A percentile compares a stretch with the other conserved stretches of the same genome.
These are phyloP conservation scores for Chaunax sp. DNA, from an alignment of 2,797 vertebrate genomes.

Conservation along the genomic window DNA sequence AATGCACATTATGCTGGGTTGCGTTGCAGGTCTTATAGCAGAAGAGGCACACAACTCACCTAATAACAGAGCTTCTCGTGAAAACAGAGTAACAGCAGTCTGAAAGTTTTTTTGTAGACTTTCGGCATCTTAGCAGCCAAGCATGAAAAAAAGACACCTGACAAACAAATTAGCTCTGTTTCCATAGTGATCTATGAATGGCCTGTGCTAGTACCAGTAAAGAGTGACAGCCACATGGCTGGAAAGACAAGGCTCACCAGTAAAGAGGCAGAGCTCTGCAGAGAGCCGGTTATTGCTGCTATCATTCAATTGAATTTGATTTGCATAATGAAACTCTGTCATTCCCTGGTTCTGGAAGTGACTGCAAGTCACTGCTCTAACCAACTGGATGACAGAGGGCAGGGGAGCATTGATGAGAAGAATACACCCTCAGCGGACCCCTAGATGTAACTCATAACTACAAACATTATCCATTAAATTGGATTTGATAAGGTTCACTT, in stretches of 20 bases:
- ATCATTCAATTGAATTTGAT: conserved; percentile 85
- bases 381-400: conserved; percentile 49
- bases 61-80: conserved; percentile 47
- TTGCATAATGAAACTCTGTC: conserved; percentile 84
- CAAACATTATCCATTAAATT: conserved; percentile 61
- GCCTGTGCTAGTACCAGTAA: conserved; percentile 64
- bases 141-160: conserved; percentile 71
- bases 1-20: conserved; percentile 38
- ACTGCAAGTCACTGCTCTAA: conserved; percentile 55
- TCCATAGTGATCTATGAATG: conserved; percentile 79
- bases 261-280: conserved; percentile 72
- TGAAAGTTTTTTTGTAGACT: conserved; percentile 68
- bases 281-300: conserved; percentile 83
- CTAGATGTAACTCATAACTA: conserved; percentile 54
- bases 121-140: conserved; percentile 59
- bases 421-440: conserved; percentile 50
- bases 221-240: conserved; percentile 78
- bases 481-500: conserved; percentile 58
- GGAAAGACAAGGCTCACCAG: conserved; percentile 75
- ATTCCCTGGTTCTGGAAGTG: conserved; percentile 62
- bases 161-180: conserved; percentile 77
- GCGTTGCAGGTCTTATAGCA: conserved; percentile 25
- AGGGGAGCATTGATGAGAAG: conserved; percentile 31
- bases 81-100: conserved; percentile 46
- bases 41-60: conserved; percentile 50